Base-by-base conservation (phyloP, 1,140 invertebrate genomes). In the Bicyclus anynana region DNA sequence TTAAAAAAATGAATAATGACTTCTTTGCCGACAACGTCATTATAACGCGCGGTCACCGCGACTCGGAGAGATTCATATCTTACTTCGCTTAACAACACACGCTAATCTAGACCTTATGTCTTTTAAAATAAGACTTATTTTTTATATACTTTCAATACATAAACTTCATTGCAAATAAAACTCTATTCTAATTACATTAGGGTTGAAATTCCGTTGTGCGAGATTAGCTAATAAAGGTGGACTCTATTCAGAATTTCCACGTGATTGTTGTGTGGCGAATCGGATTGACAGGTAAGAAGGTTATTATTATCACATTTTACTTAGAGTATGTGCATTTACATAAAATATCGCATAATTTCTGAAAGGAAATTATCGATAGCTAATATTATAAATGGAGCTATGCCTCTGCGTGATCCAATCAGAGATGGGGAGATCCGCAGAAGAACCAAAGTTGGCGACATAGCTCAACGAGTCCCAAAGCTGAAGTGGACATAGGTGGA, bases 1-100 rank as follows among this genome's bases (percentile, higher is more conserved):
- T 85, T 87, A 84, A 87, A 87, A 87, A 87, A 87, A 85, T 87
- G 82, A 87, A 84, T 84, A 85, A 87, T 85, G 84, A 84, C 82
- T 85, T 83, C 84, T 82, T 82, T 78, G 74, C 79, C 80, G 78
- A 77, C 81, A 72, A 73, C 77, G 77, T 81, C 82, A 85, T 87
- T 85, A 87, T 67, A 69, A 62, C 74, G 62, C 70, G 75, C 79
- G 80, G 76, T 80, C 80, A 78, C 69, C 68, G 70, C 68, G 70
- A 67, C 72, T 69, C 55, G 65, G 65, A 74, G 73, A 80, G 82
- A 85, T 87, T 81, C 73, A 80, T 85, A 87, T 84, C 81, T 69
- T 64, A 62, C 55, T 63, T 51, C 40, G 55, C 58, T 57, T 53
- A 23, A 20, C 21, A 38, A 6, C 18, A n/a, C 54, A 57, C 23